Evolutionary conservation across 2,797 vertebrate species (phyloP).

Genomic region (Alca torda): DNA sequence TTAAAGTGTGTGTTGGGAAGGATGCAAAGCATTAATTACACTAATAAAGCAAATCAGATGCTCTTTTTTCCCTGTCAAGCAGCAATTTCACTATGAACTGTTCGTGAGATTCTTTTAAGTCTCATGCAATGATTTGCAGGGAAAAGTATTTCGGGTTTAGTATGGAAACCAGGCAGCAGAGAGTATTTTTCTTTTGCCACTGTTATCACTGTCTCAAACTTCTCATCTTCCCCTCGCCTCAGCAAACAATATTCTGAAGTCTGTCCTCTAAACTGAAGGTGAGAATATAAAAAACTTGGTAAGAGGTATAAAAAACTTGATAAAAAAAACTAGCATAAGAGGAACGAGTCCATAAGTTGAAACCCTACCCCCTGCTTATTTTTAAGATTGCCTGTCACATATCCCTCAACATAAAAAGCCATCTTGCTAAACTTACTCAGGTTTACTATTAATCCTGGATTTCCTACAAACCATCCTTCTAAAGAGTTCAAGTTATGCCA

Average conservation of each 20-base stretch:
- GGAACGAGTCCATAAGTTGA: not conserved
- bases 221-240: not conserved
- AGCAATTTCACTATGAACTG: not conserved
- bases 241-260: not conserved
- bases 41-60: constrained; percentile 20
- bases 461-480: not conserved
- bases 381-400: not conserved
- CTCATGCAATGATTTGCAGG: not conserved
- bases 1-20: not conserved
- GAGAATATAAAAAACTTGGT: not conserved
- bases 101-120: not conserved
- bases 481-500: not conserved
- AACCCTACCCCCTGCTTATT: not conserved
- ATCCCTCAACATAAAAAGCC: not conserved
- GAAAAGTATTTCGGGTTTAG: constrained; percentile 4
- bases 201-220: not conserved
- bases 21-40: constrained; percentile 6
- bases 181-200: not conserved
- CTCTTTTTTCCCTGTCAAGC: not conserved
- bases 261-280: not conserved
- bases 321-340: not conserved
- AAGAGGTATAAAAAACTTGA: not conserved
- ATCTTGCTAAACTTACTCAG: not conserved
- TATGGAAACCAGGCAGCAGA: not conserved
- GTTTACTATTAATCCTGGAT: not conserved